These are phyloP conservation scores for Leptestheria dahalacensis DNA, from an alignment of 1,140 invertebrate genomes.

Conservation along the genomic window DNA sequence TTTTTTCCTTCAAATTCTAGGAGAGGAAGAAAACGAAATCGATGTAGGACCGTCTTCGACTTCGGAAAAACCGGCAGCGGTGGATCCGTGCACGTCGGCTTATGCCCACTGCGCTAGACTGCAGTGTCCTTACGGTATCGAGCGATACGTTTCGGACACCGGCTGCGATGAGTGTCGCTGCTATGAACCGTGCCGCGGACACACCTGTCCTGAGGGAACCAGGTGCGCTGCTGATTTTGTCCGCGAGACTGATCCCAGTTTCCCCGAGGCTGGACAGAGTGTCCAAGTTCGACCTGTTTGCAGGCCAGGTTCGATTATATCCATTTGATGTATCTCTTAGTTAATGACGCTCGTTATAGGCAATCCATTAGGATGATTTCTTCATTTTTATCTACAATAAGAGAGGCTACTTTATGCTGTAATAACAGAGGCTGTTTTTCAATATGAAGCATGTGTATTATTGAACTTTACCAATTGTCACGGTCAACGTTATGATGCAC, in stretches of 20 bases:
- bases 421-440: too few relatives aligned
- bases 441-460: too few relatives aligned
- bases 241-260: constrained; percentile 24
- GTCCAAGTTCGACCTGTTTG: constrained; percentile 41
- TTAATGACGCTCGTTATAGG: not conserved
- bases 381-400: too few relatives aligned
- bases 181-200: constrained; percentile 50
- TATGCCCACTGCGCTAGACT: constrained; percentile 26
- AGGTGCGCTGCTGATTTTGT: constrained; percentile 46
- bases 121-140: constrained; percentile 56
- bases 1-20: not conserved
- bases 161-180: constrained; percentile 59
- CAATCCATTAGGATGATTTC: not conserved
- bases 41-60: not conserved
- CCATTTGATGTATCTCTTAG: too few relatives aligned
- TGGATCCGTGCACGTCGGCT: constrained; percentile 3
- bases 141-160: constrained; percentile 42
- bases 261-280: constrained; percentile 28
- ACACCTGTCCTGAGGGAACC: constrained; percentile 41
- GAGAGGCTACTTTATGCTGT: too few relatives aligned
- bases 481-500: too few relatives aligned
- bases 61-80: not conserved
- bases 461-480: too few relatives aligned
- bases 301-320: constrained; percentile 36
- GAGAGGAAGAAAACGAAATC: constrained; percentile 7